phyloP scores from a whole-genome alignment of 2,113 vertebrate species.

The Naja naja region DNA sequence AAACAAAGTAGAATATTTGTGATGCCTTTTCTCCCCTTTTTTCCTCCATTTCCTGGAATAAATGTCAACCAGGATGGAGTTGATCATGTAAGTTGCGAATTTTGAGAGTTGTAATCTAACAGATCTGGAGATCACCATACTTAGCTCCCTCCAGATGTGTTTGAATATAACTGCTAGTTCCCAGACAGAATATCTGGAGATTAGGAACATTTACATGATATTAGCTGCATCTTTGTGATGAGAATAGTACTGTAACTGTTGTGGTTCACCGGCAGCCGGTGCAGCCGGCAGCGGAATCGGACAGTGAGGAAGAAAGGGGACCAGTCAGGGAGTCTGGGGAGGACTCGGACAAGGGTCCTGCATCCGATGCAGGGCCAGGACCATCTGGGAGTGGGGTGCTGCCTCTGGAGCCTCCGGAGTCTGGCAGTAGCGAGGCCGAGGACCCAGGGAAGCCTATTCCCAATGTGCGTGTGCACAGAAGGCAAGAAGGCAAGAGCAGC shows the following conservation, averaged over 20 bases:
- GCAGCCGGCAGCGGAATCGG: too few species aligned
- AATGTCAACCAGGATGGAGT: not conserved
- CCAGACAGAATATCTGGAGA: not conserved
- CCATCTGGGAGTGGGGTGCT: too few species aligned
- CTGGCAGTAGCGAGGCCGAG: too few species aligned
- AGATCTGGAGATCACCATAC: not conserved
- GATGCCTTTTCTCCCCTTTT: conserved; percentile 7
- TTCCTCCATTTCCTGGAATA: not conserved
- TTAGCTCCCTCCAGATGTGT: not conserved
- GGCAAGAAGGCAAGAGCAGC: too few species aligned
- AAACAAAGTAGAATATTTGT: not conserved
- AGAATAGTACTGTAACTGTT: not conserved
- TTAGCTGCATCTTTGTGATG: not conserved
- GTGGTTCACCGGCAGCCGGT: too few species aligned
- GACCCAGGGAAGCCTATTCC: too few species aligned
- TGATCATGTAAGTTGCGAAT: not conserved
- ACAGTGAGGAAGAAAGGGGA: too few species aligned
- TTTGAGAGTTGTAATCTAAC: not conserved
- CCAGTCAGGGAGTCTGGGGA: too few species aligned
- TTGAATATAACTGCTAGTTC: not conserved
- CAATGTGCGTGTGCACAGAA: too few species aligned
- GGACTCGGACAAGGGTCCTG: too few species aligned
- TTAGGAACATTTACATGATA: not conserved
- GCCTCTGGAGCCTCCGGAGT: too few species aligned
- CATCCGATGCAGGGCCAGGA: too few species aligned